phyloP scores from a whole-genome alignment of 2,113 vertebrate genomes.

The Anarhynchus alexandrinus region DNA sequence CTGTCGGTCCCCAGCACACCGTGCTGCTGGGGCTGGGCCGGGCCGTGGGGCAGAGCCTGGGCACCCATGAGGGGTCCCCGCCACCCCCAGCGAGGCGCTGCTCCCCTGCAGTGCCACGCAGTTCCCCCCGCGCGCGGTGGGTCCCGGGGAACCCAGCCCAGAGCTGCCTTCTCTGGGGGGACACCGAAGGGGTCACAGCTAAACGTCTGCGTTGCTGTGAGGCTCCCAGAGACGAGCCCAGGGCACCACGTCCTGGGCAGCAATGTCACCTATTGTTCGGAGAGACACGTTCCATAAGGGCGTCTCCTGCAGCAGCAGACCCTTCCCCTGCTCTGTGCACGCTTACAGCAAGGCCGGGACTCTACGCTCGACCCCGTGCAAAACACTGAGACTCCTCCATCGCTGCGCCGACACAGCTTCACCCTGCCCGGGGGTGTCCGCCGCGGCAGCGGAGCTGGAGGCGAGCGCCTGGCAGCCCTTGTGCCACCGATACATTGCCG shows the following conservation, averaged over 20 bases:
- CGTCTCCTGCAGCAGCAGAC: neutral
- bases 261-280: accelerated
- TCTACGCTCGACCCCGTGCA: neutral
- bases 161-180: neutral
- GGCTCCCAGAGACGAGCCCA: accelerated
- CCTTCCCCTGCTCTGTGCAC: neutral
- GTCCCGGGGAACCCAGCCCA: neutral
- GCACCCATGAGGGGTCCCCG: neutral
- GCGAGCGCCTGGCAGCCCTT: neutral
- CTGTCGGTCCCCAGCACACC: neutral
- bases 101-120: neutral
- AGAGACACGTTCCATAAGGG: neutral
- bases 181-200: accelerated
- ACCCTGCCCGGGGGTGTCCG: neutral
- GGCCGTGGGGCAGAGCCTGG: neutral
- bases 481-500: neutral
- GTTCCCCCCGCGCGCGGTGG: neutral
- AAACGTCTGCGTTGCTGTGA: neutral
- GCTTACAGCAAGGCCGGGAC: neutral
- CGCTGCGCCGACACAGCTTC: neutral
- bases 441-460: accelerated
- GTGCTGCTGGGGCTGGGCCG: neutral
- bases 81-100: neutral
- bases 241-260: neutral
- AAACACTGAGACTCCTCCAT: neutral